phyloP scores from a whole-genome alignment of 2,113 vertebrate genomes.

The Pachycephala philippinensis region DNA sequence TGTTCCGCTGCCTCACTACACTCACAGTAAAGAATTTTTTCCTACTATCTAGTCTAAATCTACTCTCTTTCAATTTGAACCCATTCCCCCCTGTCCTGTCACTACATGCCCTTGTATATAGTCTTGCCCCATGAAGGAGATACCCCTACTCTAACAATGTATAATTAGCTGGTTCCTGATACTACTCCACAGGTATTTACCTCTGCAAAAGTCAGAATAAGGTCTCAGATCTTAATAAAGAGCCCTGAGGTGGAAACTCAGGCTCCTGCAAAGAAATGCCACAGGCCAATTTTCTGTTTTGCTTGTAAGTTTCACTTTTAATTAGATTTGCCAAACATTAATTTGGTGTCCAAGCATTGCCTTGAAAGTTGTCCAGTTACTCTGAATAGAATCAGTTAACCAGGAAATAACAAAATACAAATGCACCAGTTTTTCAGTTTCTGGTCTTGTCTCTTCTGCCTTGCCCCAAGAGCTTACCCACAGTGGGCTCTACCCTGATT shows the following conservation, averaged over 20 bases:
- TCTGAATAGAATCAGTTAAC: neutral
- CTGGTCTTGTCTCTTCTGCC: neutral
- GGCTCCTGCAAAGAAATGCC: neutral
- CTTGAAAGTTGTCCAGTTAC: neutral
- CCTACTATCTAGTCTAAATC: neutral
- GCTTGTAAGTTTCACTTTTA: neutral
- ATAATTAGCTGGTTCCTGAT: neutral
- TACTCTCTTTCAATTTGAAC: neutral
- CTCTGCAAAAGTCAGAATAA: neutral
- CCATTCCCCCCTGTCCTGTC: neutral
- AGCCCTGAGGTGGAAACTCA: neutral
- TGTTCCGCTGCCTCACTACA: neutral
- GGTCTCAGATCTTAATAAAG: neutral
- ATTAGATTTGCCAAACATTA: neutral
- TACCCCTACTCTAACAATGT: neutral
- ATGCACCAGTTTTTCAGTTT: neutral
- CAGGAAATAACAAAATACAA: neutral
- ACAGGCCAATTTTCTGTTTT: neutral
- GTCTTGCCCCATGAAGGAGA: neutral
- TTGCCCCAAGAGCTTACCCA: neutral
- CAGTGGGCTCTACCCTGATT: accelerated
- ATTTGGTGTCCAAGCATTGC: neutral
- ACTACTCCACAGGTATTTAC: neutral
- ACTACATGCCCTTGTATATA: neutral
- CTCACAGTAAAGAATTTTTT: neutral